Conservation (phyloP, 2,888 invertebrate species). For the Mesoligia furuncula region DNA sequence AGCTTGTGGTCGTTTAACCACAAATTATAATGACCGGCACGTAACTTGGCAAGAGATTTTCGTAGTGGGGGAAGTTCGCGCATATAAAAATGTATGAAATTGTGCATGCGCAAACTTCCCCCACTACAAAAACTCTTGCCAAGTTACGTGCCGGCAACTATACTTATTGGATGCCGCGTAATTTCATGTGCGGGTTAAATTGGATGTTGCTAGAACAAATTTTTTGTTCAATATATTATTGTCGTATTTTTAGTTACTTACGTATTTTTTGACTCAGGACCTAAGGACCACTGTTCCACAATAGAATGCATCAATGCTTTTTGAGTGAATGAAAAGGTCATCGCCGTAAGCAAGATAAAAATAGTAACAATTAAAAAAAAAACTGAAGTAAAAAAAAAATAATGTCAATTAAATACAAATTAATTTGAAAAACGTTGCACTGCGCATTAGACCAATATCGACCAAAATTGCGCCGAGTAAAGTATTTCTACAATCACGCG, state of each 20-base stretch:
- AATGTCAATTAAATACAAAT: not conserved
- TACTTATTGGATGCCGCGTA: slow-evolving; percentile 25
- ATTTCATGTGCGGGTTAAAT: slow-evolving; percentile 17
- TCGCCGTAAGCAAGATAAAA: not conserved
- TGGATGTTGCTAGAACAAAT: slow-evolving; percentile 2
- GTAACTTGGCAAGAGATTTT: no score
- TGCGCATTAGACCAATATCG: not conserved
- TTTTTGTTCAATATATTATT: not conserved
- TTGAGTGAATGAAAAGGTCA: no score
- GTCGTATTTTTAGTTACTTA: not conserved
- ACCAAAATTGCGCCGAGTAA: not conserved
- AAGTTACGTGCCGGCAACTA: no score
- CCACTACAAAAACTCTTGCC: no score
- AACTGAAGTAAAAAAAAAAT: not conserved
- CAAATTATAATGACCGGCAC: no score
- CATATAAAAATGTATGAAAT: no score
- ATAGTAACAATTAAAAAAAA: not conserved
- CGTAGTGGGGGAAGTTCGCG: no score
- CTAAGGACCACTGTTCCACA: not conserved
- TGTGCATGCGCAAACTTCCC: no score
- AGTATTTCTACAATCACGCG: not conserved
- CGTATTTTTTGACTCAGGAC: not conserved
- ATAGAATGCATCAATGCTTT: not conserved
- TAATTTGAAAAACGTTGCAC: not conserved
- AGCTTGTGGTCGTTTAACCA: slow-evolving; percentile 24